phyloP scores from a whole-genome alignment of 2,113 vertebrate genomes.

The Meleagris gallopavo region DNA sequence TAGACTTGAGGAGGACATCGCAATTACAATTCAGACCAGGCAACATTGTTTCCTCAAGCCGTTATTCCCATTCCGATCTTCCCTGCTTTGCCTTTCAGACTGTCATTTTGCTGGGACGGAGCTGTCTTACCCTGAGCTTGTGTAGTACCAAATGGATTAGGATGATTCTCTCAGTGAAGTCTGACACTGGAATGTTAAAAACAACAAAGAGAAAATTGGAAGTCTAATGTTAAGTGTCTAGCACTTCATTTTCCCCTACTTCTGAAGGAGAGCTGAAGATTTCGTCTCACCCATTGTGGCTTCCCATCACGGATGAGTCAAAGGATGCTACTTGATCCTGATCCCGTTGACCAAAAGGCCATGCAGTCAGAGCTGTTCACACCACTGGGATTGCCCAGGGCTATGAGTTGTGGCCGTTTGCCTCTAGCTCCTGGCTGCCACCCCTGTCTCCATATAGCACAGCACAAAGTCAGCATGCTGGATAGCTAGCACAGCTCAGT shows the following conservation, averaged over 20 bases:
- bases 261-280: neutral
- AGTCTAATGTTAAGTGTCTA: neutral
- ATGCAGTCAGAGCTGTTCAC: neutral
- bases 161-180: neutral
- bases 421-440: neutral
- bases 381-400: neutral
- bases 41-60: neutral
- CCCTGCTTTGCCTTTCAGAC: neutral
- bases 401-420: neutral
- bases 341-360: neutral
- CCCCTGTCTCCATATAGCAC: fast-evolving
- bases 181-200: neutral
- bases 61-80: neutral
- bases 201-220: neutral
- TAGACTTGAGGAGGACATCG: neutral
- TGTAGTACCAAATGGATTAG: neutral
- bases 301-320: neutral
- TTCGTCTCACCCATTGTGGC: neutral
- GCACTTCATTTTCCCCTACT: neutral
- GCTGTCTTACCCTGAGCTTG: neutral
- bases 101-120: neutral
- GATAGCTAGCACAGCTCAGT: neutral
- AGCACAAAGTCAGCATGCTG: neutral
- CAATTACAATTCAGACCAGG: neutral
- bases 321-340: neutral